Conservation (phyloP, 1,140 invertebrate species). For the Drosophila pseudoananassae region DNA sequence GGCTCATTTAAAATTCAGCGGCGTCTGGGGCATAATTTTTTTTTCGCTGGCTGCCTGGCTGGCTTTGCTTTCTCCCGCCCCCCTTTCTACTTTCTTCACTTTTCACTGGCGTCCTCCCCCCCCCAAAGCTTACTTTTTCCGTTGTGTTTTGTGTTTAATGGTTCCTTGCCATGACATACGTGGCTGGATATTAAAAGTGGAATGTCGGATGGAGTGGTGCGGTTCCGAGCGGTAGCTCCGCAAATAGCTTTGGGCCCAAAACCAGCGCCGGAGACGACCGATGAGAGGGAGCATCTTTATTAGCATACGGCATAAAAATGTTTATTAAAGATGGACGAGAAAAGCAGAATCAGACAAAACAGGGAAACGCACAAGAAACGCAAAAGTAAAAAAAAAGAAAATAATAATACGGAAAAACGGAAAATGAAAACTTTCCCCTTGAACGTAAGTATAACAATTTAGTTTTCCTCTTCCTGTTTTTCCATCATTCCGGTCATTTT, state of each 20-base stretch:
- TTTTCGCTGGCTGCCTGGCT: constrained; percentile 38
- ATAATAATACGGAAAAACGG: constrained; percentile 11
- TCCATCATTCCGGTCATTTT: neutral
- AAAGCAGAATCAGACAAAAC: constrained; percentile 22
- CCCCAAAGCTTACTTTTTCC: constrained; percentile 14
- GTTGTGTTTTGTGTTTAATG: constrained; percentile 74
- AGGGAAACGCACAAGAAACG: constrained; percentile 22
- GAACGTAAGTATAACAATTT: constrained; percentile 52
- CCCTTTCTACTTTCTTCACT: neutral
- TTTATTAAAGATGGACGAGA: constrained; percentile 78
- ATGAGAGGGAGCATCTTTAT: constrained; percentile 70
- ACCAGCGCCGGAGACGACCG: constrained; percentile 50
- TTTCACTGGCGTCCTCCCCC: neutral
- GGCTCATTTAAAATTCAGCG: constrained; percentile 82
- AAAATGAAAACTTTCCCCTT: constrained; percentile 32
- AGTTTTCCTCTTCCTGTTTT: constrained; percentile 53
- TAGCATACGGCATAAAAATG: constrained; percentile 82
- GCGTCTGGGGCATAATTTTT: constrained; percentile 82
- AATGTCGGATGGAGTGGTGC: neutral
- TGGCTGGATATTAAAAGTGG: constrained; percentile 76
- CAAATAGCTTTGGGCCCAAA: constrained; percentile 49
- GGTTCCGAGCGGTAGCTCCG: constrained; percentile 12
- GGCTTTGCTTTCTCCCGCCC: constrained; percentile 59
- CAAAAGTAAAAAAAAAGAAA: neutral
- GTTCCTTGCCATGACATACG: constrained; percentile 81